These are phyloP conservation scores for Agrilus cyanescens DNA, from an alignment of 2,888 invertebrate species.

Conservation along the genomic window DNA sequence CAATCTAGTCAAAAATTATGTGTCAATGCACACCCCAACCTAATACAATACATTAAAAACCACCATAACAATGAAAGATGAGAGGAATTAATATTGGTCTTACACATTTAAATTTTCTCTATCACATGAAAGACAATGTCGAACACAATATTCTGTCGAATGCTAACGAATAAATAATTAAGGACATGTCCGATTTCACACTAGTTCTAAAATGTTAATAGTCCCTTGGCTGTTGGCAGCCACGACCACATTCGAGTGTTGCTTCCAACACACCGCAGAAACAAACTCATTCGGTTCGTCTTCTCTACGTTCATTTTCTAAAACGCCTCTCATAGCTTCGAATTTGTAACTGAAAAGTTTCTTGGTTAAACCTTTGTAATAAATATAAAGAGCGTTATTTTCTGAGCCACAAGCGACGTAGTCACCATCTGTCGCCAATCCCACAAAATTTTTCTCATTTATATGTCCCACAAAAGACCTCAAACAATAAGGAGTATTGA, in stretches of 20 bases:
- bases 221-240: conserved; percentile 92
- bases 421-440: conserved; percentile 81
- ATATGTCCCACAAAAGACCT: conserved; percentile 83
- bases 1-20: no score
- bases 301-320: conserved; percentile 65
- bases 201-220: conserved; percentile 75
- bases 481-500: conserved; percentile 62
- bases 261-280: conserved; percentile 89
- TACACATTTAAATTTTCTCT: no score
- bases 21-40: no score
- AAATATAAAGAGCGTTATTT: conserved; percentile 85
- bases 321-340: conserved; percentile 65
- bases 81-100: no score
- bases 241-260: conserved; percentile 71
- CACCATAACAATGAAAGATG: no score
- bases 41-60: no score
- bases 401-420: conserved; percentile 92
- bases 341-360: conserved; percentile 80
- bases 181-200: conserved; percentile 33
- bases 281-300: conserved; percentile 88
- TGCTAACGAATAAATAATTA: not conserved
- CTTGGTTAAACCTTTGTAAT: conserved; percentile 80
- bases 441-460: conserved; percentile 94
- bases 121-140: no score
- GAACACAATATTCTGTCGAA: not conserved